Conservation (phyloP, 2,797 vertebrate genomes). For the Eospalax fontanierii region DNA sequence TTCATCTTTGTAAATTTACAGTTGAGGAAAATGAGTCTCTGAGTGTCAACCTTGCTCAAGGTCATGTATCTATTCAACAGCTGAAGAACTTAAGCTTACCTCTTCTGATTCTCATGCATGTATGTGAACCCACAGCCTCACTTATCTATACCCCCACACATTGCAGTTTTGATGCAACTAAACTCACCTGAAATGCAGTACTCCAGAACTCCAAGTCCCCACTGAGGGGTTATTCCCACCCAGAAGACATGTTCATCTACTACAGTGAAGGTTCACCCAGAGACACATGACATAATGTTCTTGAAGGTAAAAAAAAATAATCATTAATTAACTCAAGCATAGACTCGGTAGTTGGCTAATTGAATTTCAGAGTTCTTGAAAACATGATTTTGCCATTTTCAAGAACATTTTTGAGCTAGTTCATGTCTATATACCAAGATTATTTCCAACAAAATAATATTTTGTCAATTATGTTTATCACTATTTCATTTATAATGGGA, state of each 20-base stretch:
- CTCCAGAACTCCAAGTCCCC: not conserved
- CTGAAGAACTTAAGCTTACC: not conserved
- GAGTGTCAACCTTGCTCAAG: not conserved
- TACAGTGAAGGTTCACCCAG: not conserved
- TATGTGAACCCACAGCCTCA: not conserved
- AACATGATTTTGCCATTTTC: not conserved
- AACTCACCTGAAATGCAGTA: constrained; percentile 7
- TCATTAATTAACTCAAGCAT: not conserved
- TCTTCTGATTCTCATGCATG: not conserved
- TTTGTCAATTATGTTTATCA: not conserved
- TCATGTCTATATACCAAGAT: not conserved
- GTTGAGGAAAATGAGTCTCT: constrained; percentile 34
- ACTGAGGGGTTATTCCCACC: not conserved
- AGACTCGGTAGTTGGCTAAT: not conserved
- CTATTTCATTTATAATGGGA: not conserved
- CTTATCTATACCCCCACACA: not conserved
- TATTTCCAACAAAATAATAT: not conserved
- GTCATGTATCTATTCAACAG: not conserved
- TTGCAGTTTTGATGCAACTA: not conserved
- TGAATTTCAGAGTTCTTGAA: constrained; percentile 6
- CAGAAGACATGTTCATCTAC: not conserved
- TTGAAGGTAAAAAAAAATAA: not conserved
- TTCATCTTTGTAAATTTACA: constrained; percentile 15
- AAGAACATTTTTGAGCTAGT: not conserved
- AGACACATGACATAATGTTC: not conserved